Conservation (phyloP, 2,113 vertebrate genomes). For the Hiodon tergisus region DNA sequence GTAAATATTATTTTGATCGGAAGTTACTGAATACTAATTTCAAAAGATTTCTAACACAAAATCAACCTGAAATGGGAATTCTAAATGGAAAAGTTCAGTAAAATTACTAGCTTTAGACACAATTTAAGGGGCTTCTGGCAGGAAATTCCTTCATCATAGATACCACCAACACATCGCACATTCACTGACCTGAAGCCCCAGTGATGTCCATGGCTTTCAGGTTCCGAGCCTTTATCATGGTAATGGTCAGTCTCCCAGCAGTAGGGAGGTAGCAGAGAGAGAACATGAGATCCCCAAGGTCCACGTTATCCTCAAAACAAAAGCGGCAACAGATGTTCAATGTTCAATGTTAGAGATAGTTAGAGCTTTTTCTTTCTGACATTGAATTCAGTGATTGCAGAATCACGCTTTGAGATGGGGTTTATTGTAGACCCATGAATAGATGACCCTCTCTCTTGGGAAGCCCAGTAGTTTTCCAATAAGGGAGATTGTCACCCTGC, state of each 20-base stretch:
- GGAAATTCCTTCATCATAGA: not conserved
- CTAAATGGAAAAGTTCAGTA: too few species aligned
- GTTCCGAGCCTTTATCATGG: constrained; percentile 95
- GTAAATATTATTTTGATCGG: too few species aligned
- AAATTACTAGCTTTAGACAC: too few species aligned
- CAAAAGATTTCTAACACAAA: too few species aligned
- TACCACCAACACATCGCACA: not conserved
- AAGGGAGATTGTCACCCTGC: constrained; percentile 38
- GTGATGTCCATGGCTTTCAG: constrained; percentile 99
- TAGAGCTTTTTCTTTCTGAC: not conserved
- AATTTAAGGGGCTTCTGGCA: not conserved
- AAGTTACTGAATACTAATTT: too few species aligned
- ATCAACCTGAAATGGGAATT: too few species aligned
- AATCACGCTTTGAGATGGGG: not conserved
- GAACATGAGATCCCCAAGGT: constrained; percentile 97
- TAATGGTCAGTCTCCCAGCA: constrained; percentile 93
- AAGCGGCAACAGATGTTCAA: not conserved
- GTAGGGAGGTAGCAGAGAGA: constrained; percentile 97
- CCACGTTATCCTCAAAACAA: constrained; percentile 84
- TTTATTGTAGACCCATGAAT: too few species aligned
- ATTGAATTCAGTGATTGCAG: too few species aligned
- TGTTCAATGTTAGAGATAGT: not conserved
- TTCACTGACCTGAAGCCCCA: constrained; percentile 46
- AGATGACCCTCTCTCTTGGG: not conserved
- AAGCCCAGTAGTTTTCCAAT: constrained; percentile 25